Conservation (phyloP, 53 echinoderm and acorn worm species). For the Glandiceps talaboti region DNA sequence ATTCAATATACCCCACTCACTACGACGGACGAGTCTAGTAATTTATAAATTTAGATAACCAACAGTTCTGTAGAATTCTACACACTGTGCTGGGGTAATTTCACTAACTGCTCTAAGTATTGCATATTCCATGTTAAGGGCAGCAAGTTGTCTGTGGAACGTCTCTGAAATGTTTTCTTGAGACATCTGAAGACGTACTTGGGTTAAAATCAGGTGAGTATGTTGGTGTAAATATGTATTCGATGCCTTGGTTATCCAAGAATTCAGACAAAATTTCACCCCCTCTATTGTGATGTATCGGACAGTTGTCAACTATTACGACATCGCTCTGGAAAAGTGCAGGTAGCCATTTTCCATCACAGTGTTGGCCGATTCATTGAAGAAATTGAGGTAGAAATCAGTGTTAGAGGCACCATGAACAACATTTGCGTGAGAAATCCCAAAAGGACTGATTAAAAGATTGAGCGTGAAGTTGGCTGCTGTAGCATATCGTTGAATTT, state of each 20-base stretch:
- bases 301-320: background rate
- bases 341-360: background rate
- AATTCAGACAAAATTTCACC: background rate
- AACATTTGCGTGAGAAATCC: background rate
- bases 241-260: background rate
- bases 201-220: background rate
- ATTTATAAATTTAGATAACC: background rate
- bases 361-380: background rate
- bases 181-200: background rate
- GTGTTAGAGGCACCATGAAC: background rate
- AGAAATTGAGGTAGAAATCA: background rate
- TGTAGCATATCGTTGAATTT: background rate
- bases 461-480: background rate
- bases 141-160: background rate
- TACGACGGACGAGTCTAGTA: no score
- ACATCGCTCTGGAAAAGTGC: background rate
- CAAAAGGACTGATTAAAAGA: background rate
- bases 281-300: background rate
- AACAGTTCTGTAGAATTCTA: background rate
- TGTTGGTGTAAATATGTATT: background rate
- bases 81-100: background rate
- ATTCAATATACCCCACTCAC: no score
- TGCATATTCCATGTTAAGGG: background rate
- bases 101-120: background rate
- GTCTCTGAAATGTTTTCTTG: background rate